Percentiles rank a stretch among this genome's conserved stretches.
These are phyloP conservation scores for Amia ocellicauda DNA, from an alignment of 2,113 vertebrate species.

Conservation along the genomic window DNA sequence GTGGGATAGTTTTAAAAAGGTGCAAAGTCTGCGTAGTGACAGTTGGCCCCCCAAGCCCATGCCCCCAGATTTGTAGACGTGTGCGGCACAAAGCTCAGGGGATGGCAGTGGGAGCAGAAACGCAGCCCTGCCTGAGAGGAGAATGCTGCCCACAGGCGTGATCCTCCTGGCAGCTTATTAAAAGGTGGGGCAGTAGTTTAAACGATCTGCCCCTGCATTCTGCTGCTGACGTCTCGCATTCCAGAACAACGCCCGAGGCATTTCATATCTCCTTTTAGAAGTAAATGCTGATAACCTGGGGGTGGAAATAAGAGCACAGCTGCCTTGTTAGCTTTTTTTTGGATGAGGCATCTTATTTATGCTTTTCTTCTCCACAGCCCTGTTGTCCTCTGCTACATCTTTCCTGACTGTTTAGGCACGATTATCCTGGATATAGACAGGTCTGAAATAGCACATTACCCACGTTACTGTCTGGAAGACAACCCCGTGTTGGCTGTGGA, in stretches of 20 bases:
- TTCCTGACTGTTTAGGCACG: conserved; percentile 17
- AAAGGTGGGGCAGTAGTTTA: conserved; percentile 31
- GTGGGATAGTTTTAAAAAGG: too few species aligned
- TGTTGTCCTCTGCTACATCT: not conserved
- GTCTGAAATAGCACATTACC: conserved; percentile 25
- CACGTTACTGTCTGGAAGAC: conserved; percentile 21
- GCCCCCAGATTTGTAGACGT: not conserved
- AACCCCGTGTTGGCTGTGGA: too few species aligned
- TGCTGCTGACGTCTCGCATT: conserved; percentile 36
- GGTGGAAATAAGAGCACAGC: not conserved
- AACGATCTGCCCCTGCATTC: conserved; percentile 35
- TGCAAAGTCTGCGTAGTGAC: too few species aligned
- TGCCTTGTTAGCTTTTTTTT: not conserved
- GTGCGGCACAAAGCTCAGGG: not conserved
- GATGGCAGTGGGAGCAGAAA: not conserved
- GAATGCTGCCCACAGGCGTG: not conserved
- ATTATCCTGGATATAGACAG: conserved; percentile 9
- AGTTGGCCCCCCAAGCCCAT: too few species aligned
- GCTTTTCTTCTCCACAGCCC: not conserved
- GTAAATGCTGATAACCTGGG: not conserved
- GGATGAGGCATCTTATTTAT: not conserved
- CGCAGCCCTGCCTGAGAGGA: not conserved
- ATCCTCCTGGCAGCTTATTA: conserved; percentile 16
- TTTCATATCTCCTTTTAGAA: too few species aligned
- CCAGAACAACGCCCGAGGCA: conserved; percentile 20